A percentile compares a stretch with the other conserved stretches of the same genome.
These are phyloP conservation scores for Drosophila sulfurigaster DNA, from an alignment of 1,140 invertebrate genomes.

Conservation along the genomic window DNA sequence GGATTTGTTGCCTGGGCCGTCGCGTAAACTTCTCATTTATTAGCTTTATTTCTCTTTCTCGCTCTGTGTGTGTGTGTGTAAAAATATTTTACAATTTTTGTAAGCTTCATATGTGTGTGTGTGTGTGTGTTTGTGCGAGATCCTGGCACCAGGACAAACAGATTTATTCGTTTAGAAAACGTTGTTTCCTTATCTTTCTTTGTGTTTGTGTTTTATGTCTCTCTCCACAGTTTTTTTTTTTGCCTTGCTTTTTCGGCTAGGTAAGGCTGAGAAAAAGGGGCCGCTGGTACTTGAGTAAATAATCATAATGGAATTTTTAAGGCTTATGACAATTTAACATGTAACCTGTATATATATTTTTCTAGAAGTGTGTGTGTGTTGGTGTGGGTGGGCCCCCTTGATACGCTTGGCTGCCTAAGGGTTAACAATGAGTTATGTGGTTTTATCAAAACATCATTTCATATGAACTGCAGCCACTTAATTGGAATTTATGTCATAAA, in stretches of 20 bases:
- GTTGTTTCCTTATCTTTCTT: slow-evolving; percentile 78
- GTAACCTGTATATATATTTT: slow-evolving; percentile 38
- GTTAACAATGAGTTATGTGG: slow-evolving; percentile 60
- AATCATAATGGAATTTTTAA: slow-evolving; percentile 83
- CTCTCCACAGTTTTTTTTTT: not conserved
- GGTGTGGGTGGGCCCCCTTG: not conserved
- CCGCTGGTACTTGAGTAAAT: slow-evolving; percentile 69
- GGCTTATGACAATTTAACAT: slow-evolving; percentile 79
- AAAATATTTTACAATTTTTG: slow-evolving; percentile 81
- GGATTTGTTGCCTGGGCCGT: slow-evolving; percentile 68
- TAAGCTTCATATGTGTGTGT: slow-evolving; percentile 35
- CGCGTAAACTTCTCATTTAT: slow-evolving; percentile 80
- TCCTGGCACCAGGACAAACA: slow-evolving; percentile 77
- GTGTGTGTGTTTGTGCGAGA: slow-evolving; percentile 31
- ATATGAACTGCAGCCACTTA: slow-evolving; percentile 39
- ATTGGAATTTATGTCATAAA: slow-evolving; percentile 67
- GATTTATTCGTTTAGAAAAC: slow-evolving; percentile 81
- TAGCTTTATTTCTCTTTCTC: slow-evolving; percentile 62
- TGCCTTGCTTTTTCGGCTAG: slow-evolving; percentile 10
- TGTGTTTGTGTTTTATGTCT: slow-evolving; percentile 66
- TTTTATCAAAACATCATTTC: slow-evolving; percentile 42
- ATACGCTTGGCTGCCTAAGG: slow-evolving; percentile 32
- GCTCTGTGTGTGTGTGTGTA: slow-evolving; percentile 36
- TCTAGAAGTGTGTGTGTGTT: slow-evolving; percentile 6
- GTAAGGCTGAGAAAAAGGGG: not conserved